Conservation (phyloP, 2,888 invertebrate genomes). For the Trimorus sp. region DNA sequence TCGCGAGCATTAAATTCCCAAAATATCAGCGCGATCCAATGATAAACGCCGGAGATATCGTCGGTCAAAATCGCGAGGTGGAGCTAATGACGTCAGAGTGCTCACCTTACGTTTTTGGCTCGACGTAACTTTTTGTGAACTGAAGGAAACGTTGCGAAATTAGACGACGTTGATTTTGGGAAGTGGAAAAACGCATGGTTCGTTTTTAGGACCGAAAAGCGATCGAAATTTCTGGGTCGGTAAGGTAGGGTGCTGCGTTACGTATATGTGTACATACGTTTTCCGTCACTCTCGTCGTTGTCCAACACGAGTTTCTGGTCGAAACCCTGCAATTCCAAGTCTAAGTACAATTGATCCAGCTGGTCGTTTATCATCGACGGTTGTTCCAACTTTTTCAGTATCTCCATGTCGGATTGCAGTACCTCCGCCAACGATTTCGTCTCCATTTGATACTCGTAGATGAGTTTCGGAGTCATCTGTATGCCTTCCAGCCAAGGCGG, state of each 20-base stretch:
- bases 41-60: not conserved
- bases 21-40: not conserved
- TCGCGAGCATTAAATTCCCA: not conserved
- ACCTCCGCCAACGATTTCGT: constrained; percentile 84
- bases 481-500: constrained; percentile 88
- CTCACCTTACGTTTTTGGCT: not conserved
- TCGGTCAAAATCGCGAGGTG: not conserved
- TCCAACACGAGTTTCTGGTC: constrained; percentile 81
- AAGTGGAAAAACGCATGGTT: not conserved
- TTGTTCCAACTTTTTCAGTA: constrained; percentile 84
- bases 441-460: constrained; percentile 87
- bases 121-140: not conserved
- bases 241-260: not conserved
- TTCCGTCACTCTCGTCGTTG: constrained; percentile 83
- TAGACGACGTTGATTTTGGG: not conserved
- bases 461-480: constrained; percentile 85
- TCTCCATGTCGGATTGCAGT: constrained; percentile 84
- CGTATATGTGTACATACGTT: constrained; percentile 75
- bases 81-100: constrained; percentile 13
- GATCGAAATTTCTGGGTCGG: not conserved
- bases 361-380: constrained; percentile 88
- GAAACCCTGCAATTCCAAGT: constrained; percentile 86
- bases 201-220: not conserved
- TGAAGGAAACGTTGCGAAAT: not conserved
- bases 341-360: constrained; percentile 86